These are phyloP conservation scores for Cygnus olor DNA, from an alignment of 2,797 vertebrate genomes.

Conservation along the genomic window DNA sequence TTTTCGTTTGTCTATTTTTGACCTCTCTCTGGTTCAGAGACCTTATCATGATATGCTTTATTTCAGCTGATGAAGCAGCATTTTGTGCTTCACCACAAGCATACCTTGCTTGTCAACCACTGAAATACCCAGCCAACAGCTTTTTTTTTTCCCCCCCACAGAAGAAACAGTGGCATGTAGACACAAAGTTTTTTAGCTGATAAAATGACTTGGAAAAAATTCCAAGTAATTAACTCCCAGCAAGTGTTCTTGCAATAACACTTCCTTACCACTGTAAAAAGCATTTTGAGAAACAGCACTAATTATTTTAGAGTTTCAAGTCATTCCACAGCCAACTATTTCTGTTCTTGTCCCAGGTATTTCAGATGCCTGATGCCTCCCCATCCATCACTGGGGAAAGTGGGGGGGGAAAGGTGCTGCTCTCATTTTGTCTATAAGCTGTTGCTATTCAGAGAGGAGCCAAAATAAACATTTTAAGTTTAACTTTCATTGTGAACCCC, in stretches of 20 bases:
- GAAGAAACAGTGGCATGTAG: neutral
- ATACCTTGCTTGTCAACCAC: neutral
- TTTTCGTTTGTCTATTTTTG: conserved; percentile 14
- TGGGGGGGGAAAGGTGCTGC: neutral
- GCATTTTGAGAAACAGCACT: conserved; percentile 12
- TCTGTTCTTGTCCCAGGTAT: neutral
- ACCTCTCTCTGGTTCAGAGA: conserved; percentile 52
- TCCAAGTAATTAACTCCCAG: neutral
- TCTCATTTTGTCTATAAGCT: neutral
- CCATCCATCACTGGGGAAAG: neutral
- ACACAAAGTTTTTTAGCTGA: neutral
- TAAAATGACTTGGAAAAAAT: neutral
- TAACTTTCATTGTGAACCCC: neutral
- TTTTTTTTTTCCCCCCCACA: neutral
- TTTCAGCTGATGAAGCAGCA: neutral
- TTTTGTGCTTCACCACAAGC: neutral
- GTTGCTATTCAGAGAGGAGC: conserved; percentile 38
- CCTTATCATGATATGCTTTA: neutral
- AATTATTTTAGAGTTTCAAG: neutral
- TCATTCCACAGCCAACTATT: neutral
- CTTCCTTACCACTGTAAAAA: neutral
- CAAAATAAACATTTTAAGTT: conserved; percentile 35
- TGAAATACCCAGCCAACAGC: neutral
- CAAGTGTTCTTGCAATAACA: neutral
- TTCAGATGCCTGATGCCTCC: neutral